Conservation (phyloP, 2,888 invertebrate species). For the Lycia hirtaria region DNA sequence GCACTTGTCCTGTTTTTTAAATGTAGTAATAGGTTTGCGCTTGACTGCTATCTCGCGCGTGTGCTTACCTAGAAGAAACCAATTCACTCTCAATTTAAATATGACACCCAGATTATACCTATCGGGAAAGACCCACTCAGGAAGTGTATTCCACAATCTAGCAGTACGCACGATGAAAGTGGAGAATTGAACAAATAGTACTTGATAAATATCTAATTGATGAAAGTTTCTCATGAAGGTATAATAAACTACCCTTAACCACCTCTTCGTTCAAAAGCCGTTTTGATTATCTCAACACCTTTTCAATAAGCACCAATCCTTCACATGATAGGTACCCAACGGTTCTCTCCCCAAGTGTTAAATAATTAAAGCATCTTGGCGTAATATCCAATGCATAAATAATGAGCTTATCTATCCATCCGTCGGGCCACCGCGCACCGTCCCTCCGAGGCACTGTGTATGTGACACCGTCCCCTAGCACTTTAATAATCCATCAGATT, state of each 20-base stretch:
- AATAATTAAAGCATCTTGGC: conserved; percentile 48
- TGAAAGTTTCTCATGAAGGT: no score
- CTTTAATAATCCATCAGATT: conserved; percentile 74
- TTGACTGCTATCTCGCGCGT: no score
- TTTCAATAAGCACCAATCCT: conserved; percentile 20
- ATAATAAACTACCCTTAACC: neutral
- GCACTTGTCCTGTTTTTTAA: no score
- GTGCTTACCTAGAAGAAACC: no score
- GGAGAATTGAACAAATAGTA: no score
- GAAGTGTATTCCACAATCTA: no score
- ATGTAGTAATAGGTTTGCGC: no score
- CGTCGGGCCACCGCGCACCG: conserved; percentile 46
- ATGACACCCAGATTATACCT: no score
- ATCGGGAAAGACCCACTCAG: no score
- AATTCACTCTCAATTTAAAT: no score
- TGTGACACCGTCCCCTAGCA: conserved; percentile 57
- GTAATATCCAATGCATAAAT: conserved; percentile 69
- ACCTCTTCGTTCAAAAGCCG: neutral
- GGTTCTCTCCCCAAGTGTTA: conserved; percentile 32
- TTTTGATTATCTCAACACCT: conserved; percentile 11
- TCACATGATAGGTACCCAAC: conserved; percentile 17
- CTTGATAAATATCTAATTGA: no score
- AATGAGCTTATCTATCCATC: conserved; percentile 66
- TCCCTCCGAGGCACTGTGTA: conserved; percentile 54
- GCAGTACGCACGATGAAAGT: no score